Conservation (phyloP, 1,140 invertebrate species). For the Aphaenogaster ashmeadi region DNA sequence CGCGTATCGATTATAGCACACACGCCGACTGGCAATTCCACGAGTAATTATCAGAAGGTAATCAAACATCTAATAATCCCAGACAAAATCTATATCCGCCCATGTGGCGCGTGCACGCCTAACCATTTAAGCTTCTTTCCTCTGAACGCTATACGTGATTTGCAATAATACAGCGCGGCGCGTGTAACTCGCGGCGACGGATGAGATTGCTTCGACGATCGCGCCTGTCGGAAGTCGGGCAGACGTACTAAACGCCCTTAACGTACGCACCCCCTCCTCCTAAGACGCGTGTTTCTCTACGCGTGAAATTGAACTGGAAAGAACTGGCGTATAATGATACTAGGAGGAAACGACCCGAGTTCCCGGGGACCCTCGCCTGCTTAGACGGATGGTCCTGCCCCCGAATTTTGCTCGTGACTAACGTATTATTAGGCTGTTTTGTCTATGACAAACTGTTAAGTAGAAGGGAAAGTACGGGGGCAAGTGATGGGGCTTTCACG, state of each 20-base stretch:
- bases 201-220: slow-evolving; percentile 56
- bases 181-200: neutral
- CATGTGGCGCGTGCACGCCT: neutral
- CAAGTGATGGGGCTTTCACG: slow-evolving; percentile 23
- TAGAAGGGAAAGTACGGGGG: neutral
- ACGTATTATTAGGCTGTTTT: slow-evolving; percentile 68
- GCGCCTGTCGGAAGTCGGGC: slow-evolving; percentile 70
- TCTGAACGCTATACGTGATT: slow-evolving; percentile 58
- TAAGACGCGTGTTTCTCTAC: slow-evolving; percentile 38
- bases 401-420: slow-evolving; percentile 41
- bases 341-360: slow-evolving; percentile 13
- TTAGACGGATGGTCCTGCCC: neutral
- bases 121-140: neutral
- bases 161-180: slow-evolving; percentile 48
- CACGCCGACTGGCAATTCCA: slow-evolving; percentile 71
- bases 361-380: neutral
- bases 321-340: slow-evolving; percentile 59
- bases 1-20: slow-evolving; percentile 17
- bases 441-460: slow-evolving; percentile 24
- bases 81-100: slow-evolving; percentile 72
- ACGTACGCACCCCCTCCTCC: neutral
- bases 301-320: slow-evolving; percentile 69
- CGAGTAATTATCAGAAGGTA: slow-evolving; percentile 78
- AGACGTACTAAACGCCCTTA: slow-evolving; percentile 63
- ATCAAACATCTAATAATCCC: slow-evolving; percentile 78